Percentiles rank a stretch among this genome's conserved stretches.
Evolutionary conservation across 2,113 vertebrate species (phyloP).

Genomic region (Stigmatopora nigra): DNA sequence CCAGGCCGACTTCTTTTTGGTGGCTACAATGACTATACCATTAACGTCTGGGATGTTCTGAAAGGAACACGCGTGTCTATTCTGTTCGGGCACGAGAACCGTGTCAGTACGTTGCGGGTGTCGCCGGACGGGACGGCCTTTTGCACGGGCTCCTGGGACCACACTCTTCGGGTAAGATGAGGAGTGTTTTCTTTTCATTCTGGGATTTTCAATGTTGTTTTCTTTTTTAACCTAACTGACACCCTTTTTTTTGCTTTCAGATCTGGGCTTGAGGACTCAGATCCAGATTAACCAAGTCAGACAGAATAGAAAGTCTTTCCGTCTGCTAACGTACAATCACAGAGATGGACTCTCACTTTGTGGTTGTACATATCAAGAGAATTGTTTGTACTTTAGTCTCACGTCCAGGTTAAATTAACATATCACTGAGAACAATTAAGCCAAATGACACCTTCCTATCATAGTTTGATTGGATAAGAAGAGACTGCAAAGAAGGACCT

Average conservation of each 20-base stretch:
- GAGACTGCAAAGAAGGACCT: slow-evolving; percentile 39
- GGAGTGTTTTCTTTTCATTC: neutral
- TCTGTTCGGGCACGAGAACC: slow-evolving; percentile 94
- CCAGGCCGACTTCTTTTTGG: slow-evolving; percentile 89
- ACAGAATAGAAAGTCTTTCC: slow-evolving; percentile 34
- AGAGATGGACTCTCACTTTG: slow-evolving; percentile 44
- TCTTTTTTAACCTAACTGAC: neutral
- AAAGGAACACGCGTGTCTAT: slow-evolving; percentile 93
- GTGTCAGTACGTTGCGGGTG: slow-evolving; percentile 89
- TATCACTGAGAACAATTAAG: slow-evolving; percentile 43
- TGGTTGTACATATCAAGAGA: slow-evolving; percentile 58
- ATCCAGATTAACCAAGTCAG: slow-evolving; percentile 19
- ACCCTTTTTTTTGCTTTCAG: slow-evolving; percentile 37
- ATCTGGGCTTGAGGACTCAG: slow-evolving; percentile 65
- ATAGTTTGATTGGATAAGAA: slow-evolving; percentile 32
- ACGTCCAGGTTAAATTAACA: slow-evolving; percentile 37
- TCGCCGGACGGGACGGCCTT: slow-evolving; percentile 93
- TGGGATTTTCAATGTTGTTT: neutral
- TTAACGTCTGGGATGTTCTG: slow-evolving; percentile 97
- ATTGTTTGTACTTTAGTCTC: slow-evolving; percentile 49
- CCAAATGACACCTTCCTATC: slow-evolving; percentile 46
- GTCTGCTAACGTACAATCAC: slow-evolving; percentile 63
- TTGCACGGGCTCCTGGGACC: slow-evolving; percentile 96
- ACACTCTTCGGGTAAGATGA: slow-evolving; percentile 83
- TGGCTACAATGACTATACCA: slow-evolving; percentile 97